A percentile compares a stretch with the other conserved stretches of the same genome.
Evolutionary conservation across 2,888 invertebrate genomes (phyloP).

Genomic region (Magallana nippona): DNA sequence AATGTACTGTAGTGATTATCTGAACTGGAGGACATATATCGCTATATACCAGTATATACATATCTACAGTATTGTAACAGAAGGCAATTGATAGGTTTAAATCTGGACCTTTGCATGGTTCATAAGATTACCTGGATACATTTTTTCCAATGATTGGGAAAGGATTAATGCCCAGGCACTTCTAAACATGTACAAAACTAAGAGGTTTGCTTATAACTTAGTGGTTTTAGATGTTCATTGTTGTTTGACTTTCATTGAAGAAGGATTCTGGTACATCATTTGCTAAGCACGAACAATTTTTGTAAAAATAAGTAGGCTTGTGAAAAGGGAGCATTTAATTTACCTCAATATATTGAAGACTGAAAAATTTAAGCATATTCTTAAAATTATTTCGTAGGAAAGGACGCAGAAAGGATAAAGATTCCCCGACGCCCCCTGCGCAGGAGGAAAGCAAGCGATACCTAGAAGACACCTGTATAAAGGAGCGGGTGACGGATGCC

Average conservation of each 20-base stretch:
- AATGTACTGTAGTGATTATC: not conserved
- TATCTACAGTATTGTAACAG: not conserved
- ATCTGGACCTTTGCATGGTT: constrained; percentile 3
- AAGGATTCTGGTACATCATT: no score
- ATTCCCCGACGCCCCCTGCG: constrained; percentile 83
- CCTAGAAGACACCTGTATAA: constrained; percentile 92
- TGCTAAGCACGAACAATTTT: no score
- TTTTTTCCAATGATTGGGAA: not conserved
- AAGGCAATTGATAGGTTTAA: not conserved
- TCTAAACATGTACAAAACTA: no score
- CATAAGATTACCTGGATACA: not conserved
- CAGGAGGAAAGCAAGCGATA: constrained; percentile 88
- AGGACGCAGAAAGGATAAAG: constrained; percentile 97
- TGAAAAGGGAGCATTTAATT: no score
- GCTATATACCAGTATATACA: not conserved
- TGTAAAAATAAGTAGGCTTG: no score
- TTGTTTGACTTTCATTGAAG: no score
- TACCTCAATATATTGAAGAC: no score
- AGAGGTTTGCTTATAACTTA: no score
- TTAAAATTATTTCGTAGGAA: constrained; percentile 85
- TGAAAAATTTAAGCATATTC: no score
- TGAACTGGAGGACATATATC: not conserved
- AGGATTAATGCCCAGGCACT: not conserved
- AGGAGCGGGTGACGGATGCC: constrained; percentile 95
- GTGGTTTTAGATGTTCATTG: no score